phyloP scores from a whole-genome alignment of 2,113 vertebrate species.

The Microcebus murinus region DNA sequence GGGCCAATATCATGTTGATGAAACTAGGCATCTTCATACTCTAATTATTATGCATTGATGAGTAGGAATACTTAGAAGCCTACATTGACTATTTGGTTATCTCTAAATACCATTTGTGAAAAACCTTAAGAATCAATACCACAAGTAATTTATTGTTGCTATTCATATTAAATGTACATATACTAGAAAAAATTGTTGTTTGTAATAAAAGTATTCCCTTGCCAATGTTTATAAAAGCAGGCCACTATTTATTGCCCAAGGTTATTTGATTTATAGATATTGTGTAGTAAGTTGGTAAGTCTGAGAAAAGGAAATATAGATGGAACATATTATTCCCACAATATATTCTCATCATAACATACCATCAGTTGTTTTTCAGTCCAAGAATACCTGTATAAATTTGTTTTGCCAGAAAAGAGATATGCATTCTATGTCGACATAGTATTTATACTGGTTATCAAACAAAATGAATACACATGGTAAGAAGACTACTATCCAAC shows the following conservation, averaged over 20 bases:
- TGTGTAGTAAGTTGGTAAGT: not conserved
- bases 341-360: not conserved
- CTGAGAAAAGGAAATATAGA: not conserved
- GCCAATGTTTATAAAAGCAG: not conserved
- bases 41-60: conserved; percentile 9
- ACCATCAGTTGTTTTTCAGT: not conserved
- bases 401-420: not conserved
- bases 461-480: not conserved
- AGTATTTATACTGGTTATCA: not conserved
- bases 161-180: not conserved
- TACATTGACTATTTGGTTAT: not conserved
- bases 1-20: not conserved
- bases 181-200: not conserved
- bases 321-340: not conserved
- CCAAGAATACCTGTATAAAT: not conserved
- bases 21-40: not conserved
- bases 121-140: not conserved
- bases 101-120: not conserved
- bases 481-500: not conserved
- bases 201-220: not conserved
- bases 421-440: not conserved
- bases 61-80: not conserved
- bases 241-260: not conserved
- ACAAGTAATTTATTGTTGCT: not conserved
- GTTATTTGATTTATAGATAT: not conserved